Conservation (phyloP, 2,888 invertebrate genomes). For the Epicampocera succincta region DNA sequence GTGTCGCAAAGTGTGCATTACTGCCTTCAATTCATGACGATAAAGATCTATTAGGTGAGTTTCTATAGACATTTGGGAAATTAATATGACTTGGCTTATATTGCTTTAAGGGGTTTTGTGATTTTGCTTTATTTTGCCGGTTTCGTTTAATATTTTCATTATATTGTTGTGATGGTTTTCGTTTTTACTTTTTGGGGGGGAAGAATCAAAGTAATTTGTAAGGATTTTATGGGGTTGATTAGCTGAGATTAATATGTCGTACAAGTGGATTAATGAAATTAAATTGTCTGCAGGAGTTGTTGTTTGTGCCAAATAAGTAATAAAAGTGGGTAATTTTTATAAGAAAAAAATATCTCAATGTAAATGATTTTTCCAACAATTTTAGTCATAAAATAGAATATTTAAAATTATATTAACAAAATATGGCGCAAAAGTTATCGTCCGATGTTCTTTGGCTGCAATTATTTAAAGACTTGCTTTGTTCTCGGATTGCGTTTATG, state of each 20-base stretch:
- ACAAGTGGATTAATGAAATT: conserved; percentile 76
- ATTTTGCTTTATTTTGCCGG: conserved; percentile 16
- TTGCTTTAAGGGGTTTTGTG: conserved; percentile 51
- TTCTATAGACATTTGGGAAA: conserved; percentile 68
- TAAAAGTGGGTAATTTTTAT: not conserved
- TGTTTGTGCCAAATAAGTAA: conserved; percentile 10
- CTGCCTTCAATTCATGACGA: conserved; percentile 59
- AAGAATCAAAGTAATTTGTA: conserved; percentile 73
- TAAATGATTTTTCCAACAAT: not conserved
- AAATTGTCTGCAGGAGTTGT: conserved; percentile 65
- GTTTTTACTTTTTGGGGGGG: not conserved
- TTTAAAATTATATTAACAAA: too few relatives aligned
- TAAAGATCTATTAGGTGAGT: conserved; percentile 69
- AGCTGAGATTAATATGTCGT: conserved; percentile 77
- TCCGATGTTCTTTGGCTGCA: too few relatives aligned
- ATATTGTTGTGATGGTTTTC: conserved; percentile 25
- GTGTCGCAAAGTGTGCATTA: conserved; percentile 25
- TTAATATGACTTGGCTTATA: conserved; percentile 65
- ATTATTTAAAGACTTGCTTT: too few relatives aligned
- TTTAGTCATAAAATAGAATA: too few relatives aligned
- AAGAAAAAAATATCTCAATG: not conserved
- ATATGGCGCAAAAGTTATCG: too few relatives aligned
- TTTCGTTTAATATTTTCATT: conserved; percentile 36
- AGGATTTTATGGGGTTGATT: conserved; percentile 76
- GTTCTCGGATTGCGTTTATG: too few relatives aligned